Evolutionary conservation across 30 jellyfish, hydroid and myxozoan species (phyloP), one percentile per base, ranked within the genome.

Genomic region (Clytia hemisphaerica): DNA sequence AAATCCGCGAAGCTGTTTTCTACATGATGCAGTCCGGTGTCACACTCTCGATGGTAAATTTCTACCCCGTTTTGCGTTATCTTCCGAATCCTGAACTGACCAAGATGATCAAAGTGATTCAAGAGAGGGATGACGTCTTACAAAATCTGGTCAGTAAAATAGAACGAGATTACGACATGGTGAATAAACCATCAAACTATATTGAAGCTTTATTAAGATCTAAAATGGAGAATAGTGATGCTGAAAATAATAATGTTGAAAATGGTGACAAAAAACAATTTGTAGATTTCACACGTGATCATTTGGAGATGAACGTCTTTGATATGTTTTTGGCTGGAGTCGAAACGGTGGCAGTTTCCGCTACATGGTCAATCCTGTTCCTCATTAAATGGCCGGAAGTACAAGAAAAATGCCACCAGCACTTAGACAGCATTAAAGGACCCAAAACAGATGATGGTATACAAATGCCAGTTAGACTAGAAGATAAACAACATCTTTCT

Each of bases 11-110:
- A 5, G 70, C 70, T 16, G 33, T 57, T 30, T 57, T 57, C 30
- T 57, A 57, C 70, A 57, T 57, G 70, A 57, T 57, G 70, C 70
- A 57, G 30, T 57, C 70, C 49, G 70, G 70, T 14, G 70, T 57
- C 70, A 57, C 70, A 7, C 70, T 57, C 49, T 57, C 70, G 7
- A 21, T 57, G 42, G 30, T 57, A n/a, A 57, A 57, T 44, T 57
- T 57, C 33, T 57, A 57, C 33, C 70, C 70, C 25, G 30, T 57
- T 16, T 30, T 57, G 16, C 37, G 70, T 4, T 21, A 57, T n/a
- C 42, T 57, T 4, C 70, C 70, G 15, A 57, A 57, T 57, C 7
- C 37, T 21, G 70, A 57, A 22, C 30, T 57, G 30, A 57, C 7
- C 25, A 45, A 30, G 33, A 57, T 57, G 70, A 57, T 33, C 25